A percentile compares a stretch with the other conserved stretches of the same genome.
Evolutionary conservation across 2,113 vertebrate genomes (phyloP).

Genomic region (Notarius quadriscutis): DNA sequence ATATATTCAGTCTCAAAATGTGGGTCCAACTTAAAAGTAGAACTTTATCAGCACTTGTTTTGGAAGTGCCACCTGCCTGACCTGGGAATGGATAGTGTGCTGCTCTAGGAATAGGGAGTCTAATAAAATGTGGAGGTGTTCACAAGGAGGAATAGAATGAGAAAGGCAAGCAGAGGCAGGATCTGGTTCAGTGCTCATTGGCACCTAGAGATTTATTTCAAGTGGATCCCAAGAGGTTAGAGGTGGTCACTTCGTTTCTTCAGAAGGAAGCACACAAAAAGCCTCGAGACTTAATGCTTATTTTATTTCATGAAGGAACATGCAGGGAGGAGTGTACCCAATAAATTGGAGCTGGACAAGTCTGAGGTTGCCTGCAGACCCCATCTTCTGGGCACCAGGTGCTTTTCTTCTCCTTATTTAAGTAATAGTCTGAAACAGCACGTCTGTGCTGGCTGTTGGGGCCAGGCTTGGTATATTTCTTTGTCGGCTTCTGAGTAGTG

Average conservation of each 20-base stretch:
- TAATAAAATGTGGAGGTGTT: conserved; percentile 42
- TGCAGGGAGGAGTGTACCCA: conserved; percentile 6
- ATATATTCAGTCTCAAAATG: conserved; percentile 27
- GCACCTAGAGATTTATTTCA: conserved; percentile 34
- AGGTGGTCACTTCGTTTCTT: conserved; percentile 18
- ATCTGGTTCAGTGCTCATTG: conserved; percentile 21
- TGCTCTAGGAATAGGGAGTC: conserved; percentile 23
- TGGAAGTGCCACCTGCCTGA: conserved; percentile 43
- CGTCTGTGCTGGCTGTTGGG: not conserved
- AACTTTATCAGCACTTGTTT: conserved; percentile 17
- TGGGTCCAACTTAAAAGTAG: conserved; percentile 1
- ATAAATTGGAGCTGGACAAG: conserved; percentile 31
- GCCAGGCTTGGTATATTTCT: not conserved
- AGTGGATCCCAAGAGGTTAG: conserved; percentile 21
- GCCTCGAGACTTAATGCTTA: conserved; percentile 21
- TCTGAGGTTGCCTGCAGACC: conserved; percentile 31
- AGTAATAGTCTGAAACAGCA: not conserved
- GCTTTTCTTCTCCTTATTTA: not conserved
- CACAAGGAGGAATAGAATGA: not conserved
- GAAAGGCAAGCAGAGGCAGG: conserved; percentile 16
- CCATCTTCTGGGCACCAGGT: conserved; percentile 24
- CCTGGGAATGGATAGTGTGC: conserved; percentile 19
- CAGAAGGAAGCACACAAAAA: not conserved
- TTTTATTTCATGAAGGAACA: conserved; percentile 40
- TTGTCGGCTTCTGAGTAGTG: not conserved